Conservation (phyloP, 2,113 vertebrate genomes). For the Malurus cyaneus region DNA sequence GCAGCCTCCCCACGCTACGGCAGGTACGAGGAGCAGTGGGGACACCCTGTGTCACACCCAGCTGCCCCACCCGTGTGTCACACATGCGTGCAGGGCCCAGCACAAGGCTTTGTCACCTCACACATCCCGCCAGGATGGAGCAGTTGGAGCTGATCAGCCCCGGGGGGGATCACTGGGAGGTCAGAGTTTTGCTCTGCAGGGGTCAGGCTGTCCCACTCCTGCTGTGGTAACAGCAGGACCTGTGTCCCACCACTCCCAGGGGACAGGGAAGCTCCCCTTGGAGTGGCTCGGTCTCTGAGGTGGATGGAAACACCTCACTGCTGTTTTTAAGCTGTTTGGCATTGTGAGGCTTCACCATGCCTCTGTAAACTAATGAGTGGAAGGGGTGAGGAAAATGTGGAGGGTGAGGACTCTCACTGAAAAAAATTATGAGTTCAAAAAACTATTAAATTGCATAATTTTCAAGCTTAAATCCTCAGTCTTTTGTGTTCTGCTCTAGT, state of each 20-base stretch:
- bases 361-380: background rate
- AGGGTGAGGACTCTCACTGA: background rate
- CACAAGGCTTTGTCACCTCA: background rate
- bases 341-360: background rate
- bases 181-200: background rate
- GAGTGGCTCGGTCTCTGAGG: no score
- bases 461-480: background rate
- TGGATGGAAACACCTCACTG: background rate
- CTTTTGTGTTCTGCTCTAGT: background rate
- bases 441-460: background rate
- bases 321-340: background rate
- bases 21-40: conserved; percentile 44
- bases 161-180: background rate
- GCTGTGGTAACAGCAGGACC: background rate
- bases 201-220: background rate
- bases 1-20: conserved; percentile 45
- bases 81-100: background rate
- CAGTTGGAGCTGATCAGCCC: background rate
- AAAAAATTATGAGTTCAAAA: background rate
- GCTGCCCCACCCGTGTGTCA: background rate
- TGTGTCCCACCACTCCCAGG: background rate
- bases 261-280: no score
- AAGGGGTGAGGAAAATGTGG: background rate
- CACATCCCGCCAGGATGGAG: background rate
- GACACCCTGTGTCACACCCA: fast-evolving